Conservation (phyloP, 2,797 vertebrate species). For the Etheostoma perlongum region DNA sequence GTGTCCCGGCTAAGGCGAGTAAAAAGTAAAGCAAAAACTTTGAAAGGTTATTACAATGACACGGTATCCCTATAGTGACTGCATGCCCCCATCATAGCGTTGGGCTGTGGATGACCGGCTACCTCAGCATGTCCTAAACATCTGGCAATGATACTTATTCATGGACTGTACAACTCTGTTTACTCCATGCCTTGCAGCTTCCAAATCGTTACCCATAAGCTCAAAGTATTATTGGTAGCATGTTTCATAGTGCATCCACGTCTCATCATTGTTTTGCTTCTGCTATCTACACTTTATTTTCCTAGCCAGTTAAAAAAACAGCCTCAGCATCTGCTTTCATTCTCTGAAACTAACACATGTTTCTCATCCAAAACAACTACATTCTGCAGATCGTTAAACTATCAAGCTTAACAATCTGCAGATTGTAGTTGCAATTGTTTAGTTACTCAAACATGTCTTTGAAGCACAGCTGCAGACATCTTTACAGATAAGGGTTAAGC, state of each 20-base stretch:
- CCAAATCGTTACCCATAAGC: constrained; percentile 24
- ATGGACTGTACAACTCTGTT: constrained; percentile 13
- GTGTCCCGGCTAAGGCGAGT: constrained; percentile 83
- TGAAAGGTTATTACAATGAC: constrained; percentile 13
- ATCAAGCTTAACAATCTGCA: not conserved
- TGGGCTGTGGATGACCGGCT: constrained; percentile 15
- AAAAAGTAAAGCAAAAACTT: constrained; percentile 27
- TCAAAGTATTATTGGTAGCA: constrained; percentile 1
- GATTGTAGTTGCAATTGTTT: constrained; percentile 8
- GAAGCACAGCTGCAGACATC: constrained; percentile 34
- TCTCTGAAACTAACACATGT: constrained; percentile 34
- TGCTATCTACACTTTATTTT: constrained; percentile 22
- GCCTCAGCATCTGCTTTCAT: constrained; percentile 22
- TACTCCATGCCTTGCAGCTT: constrained; percentile 19
- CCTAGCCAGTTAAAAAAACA: constrained; percentile 9
- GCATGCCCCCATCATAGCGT: constrained; percentile 20
- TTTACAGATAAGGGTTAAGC: not conserved
- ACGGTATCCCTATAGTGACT: constrained; percentile 5
- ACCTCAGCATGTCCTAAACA: constrained; percentile 5
- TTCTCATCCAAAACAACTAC: not conserved
- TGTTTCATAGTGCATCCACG: constrained; percentile 17
- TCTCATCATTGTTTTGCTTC: constrained; percentile 14
- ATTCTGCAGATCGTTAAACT: constrained; percentile 13
- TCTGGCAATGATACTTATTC: constrained; percentile 16
- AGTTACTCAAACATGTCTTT: constrained; percentile 21